These are phyloP conservation scores for Apis dorsata DNA, from an alignment of 1,140 invertebrate genomes.

Conservation along the genomic window DNA sequence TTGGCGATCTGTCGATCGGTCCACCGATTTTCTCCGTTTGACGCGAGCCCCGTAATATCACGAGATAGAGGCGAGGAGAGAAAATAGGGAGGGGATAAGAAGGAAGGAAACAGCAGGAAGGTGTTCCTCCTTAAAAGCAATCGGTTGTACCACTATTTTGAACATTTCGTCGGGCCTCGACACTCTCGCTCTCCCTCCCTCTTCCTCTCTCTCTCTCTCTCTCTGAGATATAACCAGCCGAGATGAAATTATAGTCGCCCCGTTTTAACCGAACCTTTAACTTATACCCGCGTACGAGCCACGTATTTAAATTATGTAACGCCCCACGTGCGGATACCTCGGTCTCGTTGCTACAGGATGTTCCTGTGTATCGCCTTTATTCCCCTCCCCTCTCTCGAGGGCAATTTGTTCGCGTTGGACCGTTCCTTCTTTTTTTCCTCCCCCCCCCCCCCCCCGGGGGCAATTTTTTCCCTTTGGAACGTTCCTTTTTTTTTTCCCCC, in stretches of 20 bases:
- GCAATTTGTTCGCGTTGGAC: constrained; percentile 43
- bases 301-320: constrained; percentile 68
- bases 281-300: constrained; percentile 60
- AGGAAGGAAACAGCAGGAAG: constrained; percentile 26
- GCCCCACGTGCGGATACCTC: constrained; percentile 62
- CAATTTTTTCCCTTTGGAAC: constrained; percentile 40
- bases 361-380: constrained; percentile 50
- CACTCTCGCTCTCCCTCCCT: too few species aligned
- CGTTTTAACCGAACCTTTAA: constrained; percentile 51
- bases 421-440: background rate
- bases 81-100: background rate
- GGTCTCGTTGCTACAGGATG: constrained; percentile 51
- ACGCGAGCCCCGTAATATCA: background rate
- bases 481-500: background rate
- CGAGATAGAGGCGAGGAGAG: background rate
- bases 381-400: constrained; percentile 24
- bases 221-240: constrained; percentile 65
- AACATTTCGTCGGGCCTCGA: constrained; percentile 67
- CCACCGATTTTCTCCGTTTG: background rate
- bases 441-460: background rate
- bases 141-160: constrained; percentile 72
- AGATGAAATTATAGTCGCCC: constrained; percentile 68
- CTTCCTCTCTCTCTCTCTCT: too few species aligned
- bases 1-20: background rate
- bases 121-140: constrained; percentile 77